Evolutionary conservation across 2,113 vertebrate genomes (phyloP), one percentile per base, ranked within the genome.

Genomic region (Hippocampus mohnikei): DNA sequence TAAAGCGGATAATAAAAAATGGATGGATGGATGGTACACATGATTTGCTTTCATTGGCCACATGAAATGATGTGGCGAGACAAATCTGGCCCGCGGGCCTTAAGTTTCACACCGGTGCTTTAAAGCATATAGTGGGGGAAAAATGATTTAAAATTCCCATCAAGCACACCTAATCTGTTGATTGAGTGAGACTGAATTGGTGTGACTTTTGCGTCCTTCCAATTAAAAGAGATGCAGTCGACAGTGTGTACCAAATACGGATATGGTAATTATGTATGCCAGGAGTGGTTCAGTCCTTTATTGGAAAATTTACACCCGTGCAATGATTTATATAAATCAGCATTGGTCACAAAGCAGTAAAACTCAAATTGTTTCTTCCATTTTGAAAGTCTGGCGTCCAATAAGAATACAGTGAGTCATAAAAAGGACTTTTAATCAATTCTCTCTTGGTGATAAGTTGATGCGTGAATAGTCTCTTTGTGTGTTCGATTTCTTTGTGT

Each of bases 391-490:
- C 88, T 91, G 81, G 84, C 84, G 80, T 92, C 90, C 91, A 93
- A 92, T 93, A 93, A 92, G 88, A 85, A 91, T 89, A 89, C 86
- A 80, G 90, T 77, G 78, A 82, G 90, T 88, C 90, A 92, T 92
- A 92, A 92, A 92, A 90, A 84, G 86, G 86, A 90, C 84, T 91
- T 92, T 92, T 93, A 93, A 93, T 93, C 92, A 93, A 91, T 90
- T 90, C 86, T 90, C 82, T 90, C 86, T 83, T 88, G 90, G 90
- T 90, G 88, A 92, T 91, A 89, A 89, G 86, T 86, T 92, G 91
- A 91, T 90, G 87, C 89, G 87, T 81, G 87, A 91, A 90, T 84
- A 83, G 81, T 73, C 75, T 81, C 84, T 81, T 83, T 85, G 86
- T 89, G 89, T 88, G 89, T 85, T 88, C 9, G 79, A 77, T 82